Evolutionary conservation across 2,888 invertebrate genomes (phyloP).

Genomic region (Netelia inedita): DNA sequence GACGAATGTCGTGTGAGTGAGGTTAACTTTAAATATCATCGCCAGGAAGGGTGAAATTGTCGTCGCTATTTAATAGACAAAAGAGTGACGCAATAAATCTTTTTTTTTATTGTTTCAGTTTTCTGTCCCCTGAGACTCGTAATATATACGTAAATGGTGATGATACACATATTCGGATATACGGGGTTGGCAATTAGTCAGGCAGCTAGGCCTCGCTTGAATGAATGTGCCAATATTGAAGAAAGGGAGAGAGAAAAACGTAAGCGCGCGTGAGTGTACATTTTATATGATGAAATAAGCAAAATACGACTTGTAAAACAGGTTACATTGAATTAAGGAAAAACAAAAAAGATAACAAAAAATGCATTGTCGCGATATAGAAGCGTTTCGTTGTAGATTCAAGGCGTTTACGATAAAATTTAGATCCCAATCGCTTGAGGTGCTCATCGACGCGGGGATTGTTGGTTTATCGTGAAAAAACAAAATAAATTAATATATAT

Average conservation of each 20-base stretch:
- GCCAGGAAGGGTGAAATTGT: constrained; percentile 41
- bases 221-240: constrained; percentile 64
- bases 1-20: constrained; percentile 54
- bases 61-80: not conserved
- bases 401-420: constrained; percentile 36
- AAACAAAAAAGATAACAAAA: constrained; percentile 9
- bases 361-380: constrained; percentile 59
- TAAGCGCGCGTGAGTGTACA: constrained; percentile 45
- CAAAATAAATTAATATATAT: not conserved
- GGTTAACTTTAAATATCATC: constrained; percentile 66
- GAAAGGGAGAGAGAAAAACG: constrained; percentile 13
- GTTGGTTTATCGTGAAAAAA: constrained; percentile 19
- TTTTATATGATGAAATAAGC: constrained; percentile 65
- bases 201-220: constrained; percentile 60
- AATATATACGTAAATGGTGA: constrained; percentile 63
- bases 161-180: constrained; percentile 77
- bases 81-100: not conserved
- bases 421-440: constrained; percentile 34
- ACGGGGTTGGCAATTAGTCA: constrained; percentile 72
- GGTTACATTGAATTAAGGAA: constrained; percentile 47
- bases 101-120: constrained; percentile 16
- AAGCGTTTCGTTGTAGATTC: constrained; percentile 30
- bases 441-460: constrained; percentile 19
- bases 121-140: constrained; percentile 2
- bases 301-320: constrained; percentile 64